Conservation (phyloP, 2,113 vertebrate genomes). For the human region GRCh38 chr5:50670001-50670500, state of each 20-base stretch:
- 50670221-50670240: not conserved
- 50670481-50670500: not conserved
- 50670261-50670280: not conserved
- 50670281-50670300: not conserved
- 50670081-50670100: conserved; percentile 20
- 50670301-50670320: conserved; percentile 14
- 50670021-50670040: not conserved
- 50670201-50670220: not conserved
- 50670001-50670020: not conserved
- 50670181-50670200: conserved; percentile 35
- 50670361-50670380: conserved; percentile 33
- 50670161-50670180: not conserved
- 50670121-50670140: not conserved
- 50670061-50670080: not conserved
- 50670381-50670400: not conserved
- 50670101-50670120: not conserved
- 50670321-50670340: conserved; percentile 30
- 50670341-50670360: conserved; percentile 39
- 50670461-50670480: not conserved
- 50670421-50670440: conserved; percentile 41
- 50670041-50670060: not conserved
- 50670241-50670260: not conserved
- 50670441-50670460: not conserved
- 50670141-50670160: not conserved
- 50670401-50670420: not conserved